These are phyloP conservation scores for Spodoptera littoralis DNA, from an alignment of 2,888 invertebrate genomes.

Conservation along the genomic window DNA sequence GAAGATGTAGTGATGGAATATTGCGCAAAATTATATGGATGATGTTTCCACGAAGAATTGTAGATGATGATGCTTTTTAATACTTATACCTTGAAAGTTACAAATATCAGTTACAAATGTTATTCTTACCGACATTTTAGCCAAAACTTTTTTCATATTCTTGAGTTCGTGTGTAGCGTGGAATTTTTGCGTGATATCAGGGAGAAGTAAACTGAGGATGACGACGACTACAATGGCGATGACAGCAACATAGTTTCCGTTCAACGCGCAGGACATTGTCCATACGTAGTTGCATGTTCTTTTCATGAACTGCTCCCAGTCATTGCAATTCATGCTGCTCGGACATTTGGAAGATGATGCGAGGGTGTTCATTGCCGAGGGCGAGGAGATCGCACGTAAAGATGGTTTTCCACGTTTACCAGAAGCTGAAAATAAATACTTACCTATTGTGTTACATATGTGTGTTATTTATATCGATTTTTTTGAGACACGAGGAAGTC, in stretches of 20 bases:
- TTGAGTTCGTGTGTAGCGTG: conserved; percentile 70
- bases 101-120: conserved; percentile 5
- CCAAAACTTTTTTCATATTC: conserved; percentile 69
- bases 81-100: background rate
- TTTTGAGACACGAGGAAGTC: no score
- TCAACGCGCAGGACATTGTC: conserved; percentile 55
- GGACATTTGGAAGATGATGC: no score
- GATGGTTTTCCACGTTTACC: no score
- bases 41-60: no score
- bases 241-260: conserved; percentile 64
- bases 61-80: background rate
- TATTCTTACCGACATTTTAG: conserved; percentile 69
- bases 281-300: conserved; percentile 52
- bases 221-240: conserved; percentile 67
- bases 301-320: conserved; percentile 33
- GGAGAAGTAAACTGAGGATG: conserved; percentile 70
- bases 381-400: no score
- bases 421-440: no score
- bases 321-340: background rate
- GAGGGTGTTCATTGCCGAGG: no score
- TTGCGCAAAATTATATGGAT: no score
- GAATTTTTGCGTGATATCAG: conserved; percentile 71
- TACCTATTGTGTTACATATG: no score
- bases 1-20: no score
- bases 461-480: no score